Evolutionary conservation across 2,888 invertebrate species (phyloP).

Genomic region (Phyllotreta cruciferae): DNA sequence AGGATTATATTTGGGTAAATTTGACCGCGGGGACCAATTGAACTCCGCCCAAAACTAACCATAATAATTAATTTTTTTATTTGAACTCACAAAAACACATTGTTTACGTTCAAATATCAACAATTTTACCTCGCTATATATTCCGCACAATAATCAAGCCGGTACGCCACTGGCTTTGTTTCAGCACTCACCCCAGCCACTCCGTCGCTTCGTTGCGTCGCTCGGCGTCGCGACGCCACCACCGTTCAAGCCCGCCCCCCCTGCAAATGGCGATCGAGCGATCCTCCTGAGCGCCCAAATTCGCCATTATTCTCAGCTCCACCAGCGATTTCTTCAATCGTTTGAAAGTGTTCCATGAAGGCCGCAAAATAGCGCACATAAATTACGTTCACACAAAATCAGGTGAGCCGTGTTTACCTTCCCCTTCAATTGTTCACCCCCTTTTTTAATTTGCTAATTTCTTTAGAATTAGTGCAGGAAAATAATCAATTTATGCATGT

Average conservation of each 20-base stretch:
- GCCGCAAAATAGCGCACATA: conserved; percentile 42
- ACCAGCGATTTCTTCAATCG: conserved; percentile 1
- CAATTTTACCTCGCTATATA: too few relatives aligned
- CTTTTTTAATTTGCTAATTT: background rate
- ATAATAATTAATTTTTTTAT: too few relatives aligned
- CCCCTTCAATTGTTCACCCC: background rate
- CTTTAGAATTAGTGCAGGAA: background rate
- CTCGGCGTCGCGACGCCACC: conserved; percentile 37
- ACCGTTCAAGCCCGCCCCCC: conserved; percentile 40
- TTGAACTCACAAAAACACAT: too few relatives aligned
- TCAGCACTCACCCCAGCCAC: conserved; percentile 38
- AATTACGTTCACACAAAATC: conserved; percentile 43
- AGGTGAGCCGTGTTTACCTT: conserved; percentile 36
- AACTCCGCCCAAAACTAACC: too few relatives aligned
- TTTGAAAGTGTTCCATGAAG: conserved; percentile 29
- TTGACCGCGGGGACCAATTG: too few relatives aligned
- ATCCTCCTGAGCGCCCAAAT: conserved; percentile 32
- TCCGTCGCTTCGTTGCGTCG: conserved; percentile 51
- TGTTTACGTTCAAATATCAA: too few relatives aligned
- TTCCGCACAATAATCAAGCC: too few relatives aligned
- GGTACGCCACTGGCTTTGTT: too few relatives aligned
- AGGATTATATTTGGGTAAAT: too few relatives aligned
- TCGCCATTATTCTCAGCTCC: background rate
- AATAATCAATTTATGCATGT: background rate
- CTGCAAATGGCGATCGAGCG: conserved; percentile 46